Evolutionary conservation across 2,888 invertebrate species (phyloP).

Genomic region (Leptopilina drosophilae): DNA sequence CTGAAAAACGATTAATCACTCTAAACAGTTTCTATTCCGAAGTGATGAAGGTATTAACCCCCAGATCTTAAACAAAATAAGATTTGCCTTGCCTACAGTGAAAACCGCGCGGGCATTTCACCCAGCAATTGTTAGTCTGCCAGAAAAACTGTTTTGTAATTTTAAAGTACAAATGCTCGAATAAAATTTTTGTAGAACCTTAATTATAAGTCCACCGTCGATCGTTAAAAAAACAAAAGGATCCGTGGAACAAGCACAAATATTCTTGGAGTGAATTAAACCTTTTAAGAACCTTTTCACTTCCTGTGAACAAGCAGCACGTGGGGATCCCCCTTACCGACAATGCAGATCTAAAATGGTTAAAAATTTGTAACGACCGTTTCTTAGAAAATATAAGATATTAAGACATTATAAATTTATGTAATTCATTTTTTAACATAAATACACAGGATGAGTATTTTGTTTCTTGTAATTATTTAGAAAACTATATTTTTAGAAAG

Average conservation of each 20-base stretch:
- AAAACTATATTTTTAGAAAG: too few relatives aligned
- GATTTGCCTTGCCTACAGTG: neutral
- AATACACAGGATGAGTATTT: too few relatives aligned
- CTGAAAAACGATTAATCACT: neutral
- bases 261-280: neutral
- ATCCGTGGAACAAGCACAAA: neutral
- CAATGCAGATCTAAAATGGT: too few relatives aligned
- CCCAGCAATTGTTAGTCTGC: neutral
- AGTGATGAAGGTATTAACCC: neutral
- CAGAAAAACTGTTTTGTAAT: neutral
- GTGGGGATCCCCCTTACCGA: too few relatives aligned
- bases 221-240: constrained; percentile 3
- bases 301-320: too few relatives aligned
- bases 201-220: neutral
- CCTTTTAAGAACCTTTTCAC: neutral
- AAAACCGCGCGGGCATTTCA: neutral
- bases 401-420: too few relatives aligned
- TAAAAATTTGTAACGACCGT: too few relatives aligned
- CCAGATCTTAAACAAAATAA: neutral
- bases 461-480: too few relatives aligned
- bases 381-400: too few relatives aligned
- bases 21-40: neutral
- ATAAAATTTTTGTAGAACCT: neutral
- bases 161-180: neutral
- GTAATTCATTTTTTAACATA: too few relatives aligned